Percentiles rank a stretch among this genome's conserved stretches.
These are phyloP conservation scores for Mimumesa dahlbomi DNA, from an alignment of 2,888 invertebrate genomes.

Conservation along the genomic window DNA sequence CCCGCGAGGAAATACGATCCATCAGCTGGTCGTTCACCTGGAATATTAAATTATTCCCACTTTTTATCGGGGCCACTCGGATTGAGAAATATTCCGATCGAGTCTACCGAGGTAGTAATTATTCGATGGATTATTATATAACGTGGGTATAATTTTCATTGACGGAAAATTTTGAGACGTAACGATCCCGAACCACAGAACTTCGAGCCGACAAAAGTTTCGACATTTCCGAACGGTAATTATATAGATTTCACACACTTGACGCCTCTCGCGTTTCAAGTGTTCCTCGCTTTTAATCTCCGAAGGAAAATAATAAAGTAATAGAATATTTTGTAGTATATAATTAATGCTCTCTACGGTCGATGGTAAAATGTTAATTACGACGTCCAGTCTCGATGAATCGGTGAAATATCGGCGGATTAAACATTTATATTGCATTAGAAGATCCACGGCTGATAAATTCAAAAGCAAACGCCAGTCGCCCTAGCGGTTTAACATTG, in stretches of 20 bases:
- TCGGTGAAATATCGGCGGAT: constrained; percentile 6
- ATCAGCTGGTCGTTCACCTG: constrained; percentile 18
- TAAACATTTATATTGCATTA: constrained; percentile 12
- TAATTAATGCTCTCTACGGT: constrained; percentile 31
- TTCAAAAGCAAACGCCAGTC: constrained; percentile 35
- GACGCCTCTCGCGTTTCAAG: no score
- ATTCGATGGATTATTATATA: no score
- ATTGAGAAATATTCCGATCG: no score
- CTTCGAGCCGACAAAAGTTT: no score
- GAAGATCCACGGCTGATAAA: constrained; percentile 32
- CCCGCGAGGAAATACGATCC: constrained; percentile 14
- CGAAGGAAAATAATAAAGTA: constrained; percentile 18
- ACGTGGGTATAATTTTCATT: no score
- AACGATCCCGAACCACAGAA: no score
- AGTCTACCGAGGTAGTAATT: no score
- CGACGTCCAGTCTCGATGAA: constrained; percentile 15
- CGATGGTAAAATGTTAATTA: constrained; percentile 42
- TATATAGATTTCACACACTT: no score
- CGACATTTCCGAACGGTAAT: no score
- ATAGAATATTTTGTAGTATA: constrained; percentile 9
- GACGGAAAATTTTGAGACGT: no score
- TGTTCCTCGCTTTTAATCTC: neutral
- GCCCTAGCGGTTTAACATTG: constrained; percentile 38
- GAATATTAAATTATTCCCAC: neutral
- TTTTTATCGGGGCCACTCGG: no score